Evolutionary conservation across 2,113 vertebrate genomes (phyloP).

Genomic region (Scophthalmus maximus): DNA sequence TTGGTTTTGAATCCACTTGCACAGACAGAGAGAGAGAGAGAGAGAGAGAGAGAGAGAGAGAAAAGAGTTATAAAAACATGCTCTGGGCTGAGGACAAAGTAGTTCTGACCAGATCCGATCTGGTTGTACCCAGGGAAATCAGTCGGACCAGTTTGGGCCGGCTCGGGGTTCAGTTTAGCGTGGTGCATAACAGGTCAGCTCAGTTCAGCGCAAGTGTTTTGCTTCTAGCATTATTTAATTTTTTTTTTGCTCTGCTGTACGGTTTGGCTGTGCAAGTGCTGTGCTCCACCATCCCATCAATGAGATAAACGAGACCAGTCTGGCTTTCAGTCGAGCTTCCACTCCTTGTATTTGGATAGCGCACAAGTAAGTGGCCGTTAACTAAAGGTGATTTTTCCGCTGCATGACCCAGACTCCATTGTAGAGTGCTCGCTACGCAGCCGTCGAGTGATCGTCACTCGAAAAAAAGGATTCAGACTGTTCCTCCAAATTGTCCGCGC

Average conservation of each 20-base stretch:
- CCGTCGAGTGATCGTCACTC: slow-evolving; percentile 55
- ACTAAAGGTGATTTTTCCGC: slow-evolving; percentile 64
- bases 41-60: too few relatives aligned
- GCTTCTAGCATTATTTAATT: slow-evolving; percentile 15
- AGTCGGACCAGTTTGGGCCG: slow-evolving; percentile 36
- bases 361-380: slow-evolving; percentile 58
- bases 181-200: slow-evolving; percentile 44
- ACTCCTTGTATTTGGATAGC: slow-evolving; percentile 48
- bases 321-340: slow-evolving; percentile 44
- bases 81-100: slow-evolving; percentile 26
- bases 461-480: too few relatives aligned
- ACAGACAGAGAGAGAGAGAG: too few relatives aligned
- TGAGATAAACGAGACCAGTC: slow-evolving; percentile 37
- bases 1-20: slow-evolving; percentile 61
- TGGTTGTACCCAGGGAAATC: slow-evolving; percentile 47
- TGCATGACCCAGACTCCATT: slow-evolving; percentile 43
- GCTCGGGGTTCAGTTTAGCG: slow-evolving; percentile 21
- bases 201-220: slow-evolving; percentile 44
- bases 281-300: slow-evolving; percentile 16
- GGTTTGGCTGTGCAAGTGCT: slow-evolving; percentile 61
- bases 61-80: slow-evolving; percentile 29
- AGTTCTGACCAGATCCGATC: slow-evolving; percentile 64
- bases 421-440: slow-evolving; percentile 49
- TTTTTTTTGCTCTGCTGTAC: slow-evolving; percentile 51
- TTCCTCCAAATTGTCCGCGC: slow-evolving; percentile 42